Percentiles rank a stretch among this genome's conserved stretches.
These are phyloP conservation scores for Dexiosoma caninum DNA, from an alignment of 2,888 invertebrate genomes.

Conservation along the genomic window DNA sequence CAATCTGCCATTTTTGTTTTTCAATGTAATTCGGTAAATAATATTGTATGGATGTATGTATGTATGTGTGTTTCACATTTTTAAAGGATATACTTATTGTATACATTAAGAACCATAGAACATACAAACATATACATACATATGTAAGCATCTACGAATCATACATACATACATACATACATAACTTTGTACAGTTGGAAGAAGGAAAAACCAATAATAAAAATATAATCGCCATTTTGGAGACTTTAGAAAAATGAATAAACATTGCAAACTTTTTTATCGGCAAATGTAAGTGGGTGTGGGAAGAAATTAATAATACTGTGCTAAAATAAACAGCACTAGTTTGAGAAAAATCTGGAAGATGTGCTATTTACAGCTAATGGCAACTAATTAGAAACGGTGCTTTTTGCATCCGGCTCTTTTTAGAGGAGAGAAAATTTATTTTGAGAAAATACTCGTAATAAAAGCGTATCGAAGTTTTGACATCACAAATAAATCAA, in stretches of 20 bases:
- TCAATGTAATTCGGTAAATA: conserved; percentile 63
- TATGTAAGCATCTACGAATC: neutral
- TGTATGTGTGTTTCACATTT: neutral
- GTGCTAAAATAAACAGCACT: neutral
- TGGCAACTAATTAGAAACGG: too few relatives aligned
- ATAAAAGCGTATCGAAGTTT: too few relatives aligned
- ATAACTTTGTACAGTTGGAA: conserved; percentile 57
- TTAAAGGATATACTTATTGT: conserved; percentile 12
- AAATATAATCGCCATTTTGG: conserved; percentile 60
- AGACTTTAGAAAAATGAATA: conserved; percentile 53
- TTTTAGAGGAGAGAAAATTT: too few relatives aligned
- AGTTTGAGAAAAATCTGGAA: too few relatives aligned
- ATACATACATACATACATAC: neutral
- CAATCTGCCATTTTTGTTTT: conserved; percentile 74
- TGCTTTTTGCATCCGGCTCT: too few relatives aligned
- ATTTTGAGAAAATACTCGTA: too few relatives aligned
- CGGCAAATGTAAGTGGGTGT: neutral
- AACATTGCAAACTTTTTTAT: conserved; percentile 26
- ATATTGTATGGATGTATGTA: conserved; percentile 50
- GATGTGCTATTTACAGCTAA: neutral
- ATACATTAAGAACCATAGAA: conserved; percentile 17
- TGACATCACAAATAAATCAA: too few relatives aligned
- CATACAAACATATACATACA: neutral
- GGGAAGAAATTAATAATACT: neutral
- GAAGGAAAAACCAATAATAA: conserved; percentile 37